Base-by-base conservation (phyloP, 2,797 vertebrate species). In the Anolis apletophallus region DNA sequence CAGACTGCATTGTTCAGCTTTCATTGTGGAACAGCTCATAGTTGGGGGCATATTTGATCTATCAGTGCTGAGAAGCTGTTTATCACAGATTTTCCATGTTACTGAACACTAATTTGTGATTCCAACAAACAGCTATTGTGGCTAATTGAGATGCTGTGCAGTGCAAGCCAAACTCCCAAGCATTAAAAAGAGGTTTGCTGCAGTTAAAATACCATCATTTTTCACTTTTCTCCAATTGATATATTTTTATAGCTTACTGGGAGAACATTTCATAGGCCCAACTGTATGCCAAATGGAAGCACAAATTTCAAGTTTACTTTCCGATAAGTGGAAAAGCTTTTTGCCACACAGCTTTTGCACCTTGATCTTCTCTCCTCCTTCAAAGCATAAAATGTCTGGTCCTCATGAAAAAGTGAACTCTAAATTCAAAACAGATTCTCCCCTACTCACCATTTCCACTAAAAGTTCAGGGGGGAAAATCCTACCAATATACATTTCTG, bases 11-110 rank as follows among this genome's bases (percentile, higher is more conserved):
- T 76, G 82, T 94, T 88, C 83, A 76, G 84, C 85, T 93, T 85
- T 92, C 89, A 90, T 85, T 88, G 78, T 85, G 81, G 77, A 77
- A 92, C 86, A 93, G 90, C 80, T 93, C 90, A 82, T 85, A 80
- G 71, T 77, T 92, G 81, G 86, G 86, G 78, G 81, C 81, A 88
- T 90, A 86, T 81, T 91, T 91, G 68, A 93, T 94, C 80, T 91
- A 85, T 89, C 89, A 78, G 73, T 85, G 40, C 81, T 32, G 81
- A 93, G 71, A 90, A 92, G 84, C 57, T 86, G 69, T 93, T 89
- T 93, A 91, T 91, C 74, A 81, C 87, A 89, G 77, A 90, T 72
- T 92, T 91, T 86, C 3, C 4, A 89, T 86, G 50, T 85, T 90
- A 71, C 88, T 90, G 88, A 80, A 87, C 75, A 87, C 88, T 86